These are phyloP conservation scores for Lochmaea capreae DNA, from an alignment of 2,888 invertebrate genomes.

Conservation along the genomic window DNA sequence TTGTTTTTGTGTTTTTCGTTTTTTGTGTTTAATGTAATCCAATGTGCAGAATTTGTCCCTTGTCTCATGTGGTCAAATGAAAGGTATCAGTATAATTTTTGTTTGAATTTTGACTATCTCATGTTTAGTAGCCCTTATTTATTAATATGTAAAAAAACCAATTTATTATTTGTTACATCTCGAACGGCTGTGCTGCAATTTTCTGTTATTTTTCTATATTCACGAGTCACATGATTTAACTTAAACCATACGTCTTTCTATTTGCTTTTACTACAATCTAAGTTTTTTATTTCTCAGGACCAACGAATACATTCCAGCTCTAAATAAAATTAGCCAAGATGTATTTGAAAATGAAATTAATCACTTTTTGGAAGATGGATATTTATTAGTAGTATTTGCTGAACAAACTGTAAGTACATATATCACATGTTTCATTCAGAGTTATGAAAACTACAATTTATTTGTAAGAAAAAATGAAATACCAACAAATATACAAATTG, in stretches of 20 bases:
- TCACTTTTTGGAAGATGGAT: slow-evolving; percentile 57
- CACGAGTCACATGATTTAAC: slow-evolving; percentile 48
- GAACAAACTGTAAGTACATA: slow-evolving; percentile 67
- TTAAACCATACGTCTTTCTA: slow-evolving; percentile 9
- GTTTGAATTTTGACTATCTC: slow-evolving; percentile 40
- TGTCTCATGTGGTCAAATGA: slow-evolving; percentile 62
- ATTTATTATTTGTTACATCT: slow-evolving; percentile 3
- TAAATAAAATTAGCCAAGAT: slow-evolving; percentile 60
- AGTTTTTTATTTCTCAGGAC: slow-evolving; percentile 46
- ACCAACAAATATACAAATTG: too few species aligned
- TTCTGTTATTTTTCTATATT: slow-evolving; percentile 11
- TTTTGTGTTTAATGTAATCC: slow-evolving; percentile 43
- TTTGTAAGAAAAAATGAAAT: not conserved
- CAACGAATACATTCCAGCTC: slow-evolving; percentile 59
- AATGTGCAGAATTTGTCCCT: slow-evolving; percentile 61
- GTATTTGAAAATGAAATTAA: slow-evolving; percentile 60
- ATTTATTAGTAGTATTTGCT: slow-evolving; percentile 66
- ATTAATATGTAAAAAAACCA: slow-evolving; percentile 1
- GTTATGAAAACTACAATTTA: not conserved
- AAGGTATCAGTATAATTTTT: slow-evolving; percentile 54
- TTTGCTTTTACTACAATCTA: not conserved
- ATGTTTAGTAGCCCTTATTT: slow-evolving; percentile 34
- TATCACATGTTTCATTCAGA: not conserved
- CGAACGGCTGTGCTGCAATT: not conserved
- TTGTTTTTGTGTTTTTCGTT: slow-evolving; percentile 35